Evolutionary conservation across 2,888 invertebrate genomes (phyloP), one percentile per base, ranked within the genome.

Genomic region (Bembecia ichneumoniformis): DNA sequence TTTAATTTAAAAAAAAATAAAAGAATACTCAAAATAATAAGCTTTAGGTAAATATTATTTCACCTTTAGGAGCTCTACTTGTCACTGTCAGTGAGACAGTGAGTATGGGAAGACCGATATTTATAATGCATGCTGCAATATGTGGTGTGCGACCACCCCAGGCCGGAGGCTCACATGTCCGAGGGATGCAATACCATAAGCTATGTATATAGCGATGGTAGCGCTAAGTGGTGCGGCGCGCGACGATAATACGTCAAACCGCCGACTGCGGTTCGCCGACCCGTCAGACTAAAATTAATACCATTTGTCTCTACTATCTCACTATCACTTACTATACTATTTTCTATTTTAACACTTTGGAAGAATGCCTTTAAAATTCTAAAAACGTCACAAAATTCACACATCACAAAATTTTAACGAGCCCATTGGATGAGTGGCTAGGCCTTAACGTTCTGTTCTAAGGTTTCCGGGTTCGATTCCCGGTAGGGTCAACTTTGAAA

Each of bases 241-340:
- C 72, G 71, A 71, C 67, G 72, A 71, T 77, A 76, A 77, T 77
- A 76, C 71, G 77, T 77, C 78, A 78, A 77, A 78, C 75, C 75
- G 63, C 74, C 62, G 68, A 55, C 68, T 71, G 74, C 64, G 72
- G 75, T 68, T 59, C 62, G 60, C 55, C 40, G 40, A 40, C 62
- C 59, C 59, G 62, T 53, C 62, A 63, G 59, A 60, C 66, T 63
- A 58, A 68, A 74, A 76, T 76, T 74, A 70, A 76, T 60, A 62
- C 68, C 63, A 56, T 59, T 58, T 52, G 51, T 52, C 51, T 53
- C 54, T 53, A 52, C 56, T 52, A 40, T 14, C 13, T 28, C 9
- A 28, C 28, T 28, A 28, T 5, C 28, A 28, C 28, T 28, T 28
- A 28, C 28, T 28, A 28, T 28, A 28, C 9, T 28, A 28, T 28